Conservation (phyloP, 2,888 invertebrate species). For the Augiades crinisus region DNA sequence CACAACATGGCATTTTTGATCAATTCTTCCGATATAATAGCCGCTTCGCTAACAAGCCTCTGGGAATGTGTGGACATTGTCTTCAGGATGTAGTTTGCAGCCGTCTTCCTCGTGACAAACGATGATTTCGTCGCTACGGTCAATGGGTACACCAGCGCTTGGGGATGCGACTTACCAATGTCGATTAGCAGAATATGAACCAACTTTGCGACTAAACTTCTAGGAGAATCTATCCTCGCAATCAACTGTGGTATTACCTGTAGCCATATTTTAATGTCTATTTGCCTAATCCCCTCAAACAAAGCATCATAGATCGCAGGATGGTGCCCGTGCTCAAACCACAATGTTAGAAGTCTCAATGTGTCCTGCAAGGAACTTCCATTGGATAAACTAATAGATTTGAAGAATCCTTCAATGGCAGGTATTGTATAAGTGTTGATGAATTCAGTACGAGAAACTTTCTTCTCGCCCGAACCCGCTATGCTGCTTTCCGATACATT, state of each 20-base stretch:
- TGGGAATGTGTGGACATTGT: slow-evolving; percentile 97
- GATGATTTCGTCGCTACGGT: slow-evolving; percentile 98
- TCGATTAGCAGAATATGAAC: slow-evolving; percentile 97
- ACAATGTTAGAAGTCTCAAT: slow-evolving; percentile 93
- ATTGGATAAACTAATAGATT: slow-evolving; percentile 94
- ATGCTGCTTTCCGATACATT: slow-evolving; percentile 69
- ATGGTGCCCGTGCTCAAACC: slow-evolving; percentile 99
- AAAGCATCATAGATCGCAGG: slow-evolving; percentile 96
- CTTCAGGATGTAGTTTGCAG: slow-evolving; percentile 96
- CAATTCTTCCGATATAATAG: slow-evolving; percentile 97
- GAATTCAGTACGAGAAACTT: slow-evolving; percentile 65
- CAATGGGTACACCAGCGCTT: slow-evolving; percentile 97
- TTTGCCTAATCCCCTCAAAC: slow-evolving; percentile 93
- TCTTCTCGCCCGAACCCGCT: slow-evolving; percentile 69
- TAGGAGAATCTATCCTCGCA: slow-evolving; percentile 97
- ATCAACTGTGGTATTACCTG: slow-evolving; percentile 99
- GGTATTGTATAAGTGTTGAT: slow-evolving; percentile 88
- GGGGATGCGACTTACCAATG: slow-evolving; percentile 98
- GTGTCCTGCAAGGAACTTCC: slow-evolving; percentile 98
- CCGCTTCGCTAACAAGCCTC: slow-evolving; percentile 95
- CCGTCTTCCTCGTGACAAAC: slow-evolving; percentile 89
- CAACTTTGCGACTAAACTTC: slow-evolving; percentile 92
- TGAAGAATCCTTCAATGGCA: slow-evolving; percentile 97
- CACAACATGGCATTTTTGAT: slow-evolving; percentile 98
- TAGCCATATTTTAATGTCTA: slow-evolving; percentile 99